Evolutionary conservation across 2,113 vertebrate genomes (phyloP).

Genomic region (Parotia lawesii): DNA sequence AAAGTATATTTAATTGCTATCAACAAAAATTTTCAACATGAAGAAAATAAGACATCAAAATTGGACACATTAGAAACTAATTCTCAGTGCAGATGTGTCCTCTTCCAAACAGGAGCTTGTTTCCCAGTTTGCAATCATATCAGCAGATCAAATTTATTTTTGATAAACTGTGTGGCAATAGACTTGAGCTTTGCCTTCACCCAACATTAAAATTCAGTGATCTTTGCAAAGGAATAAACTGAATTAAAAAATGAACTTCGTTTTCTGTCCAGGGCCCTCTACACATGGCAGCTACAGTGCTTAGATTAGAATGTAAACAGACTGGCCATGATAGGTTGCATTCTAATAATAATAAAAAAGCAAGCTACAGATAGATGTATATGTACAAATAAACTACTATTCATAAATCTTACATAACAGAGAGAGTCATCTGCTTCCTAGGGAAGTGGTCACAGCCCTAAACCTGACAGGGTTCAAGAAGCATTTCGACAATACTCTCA

Average conservation of each 20-base stretch:
- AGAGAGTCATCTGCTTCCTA: not conserved
- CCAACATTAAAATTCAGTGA: not conserved
- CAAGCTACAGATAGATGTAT: not conserved
- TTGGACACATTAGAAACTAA: not conserved
- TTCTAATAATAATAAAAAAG: not conserved
- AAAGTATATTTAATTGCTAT: not conserved
- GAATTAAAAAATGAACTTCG: not conserved
- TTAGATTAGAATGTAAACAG: not conserved
- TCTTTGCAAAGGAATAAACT: not conserved
- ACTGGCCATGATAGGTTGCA: not conserved
- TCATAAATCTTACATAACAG: not conserved
- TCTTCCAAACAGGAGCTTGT: not conserved
- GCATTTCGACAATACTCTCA: not conserved
- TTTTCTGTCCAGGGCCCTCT: not conserved
- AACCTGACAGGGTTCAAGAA: not conserved
- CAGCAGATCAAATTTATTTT: not conserved
- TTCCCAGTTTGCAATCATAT: not conserved
- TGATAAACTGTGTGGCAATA: not conserved
- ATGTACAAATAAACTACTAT: not conserved
- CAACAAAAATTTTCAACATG: not conserved
- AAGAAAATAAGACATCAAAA: not conserved
- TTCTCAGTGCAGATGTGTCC: not conserved
- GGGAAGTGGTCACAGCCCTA: not conserved
- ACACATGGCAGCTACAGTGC: not conserved
- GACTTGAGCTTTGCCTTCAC: not conserved